Evolutionary conservation across 2,113 vertebrate genomes (phyloP), one percentile per base, ranked within the genome.

Genomic region (Protobothrops flavoviridis): DNA sequence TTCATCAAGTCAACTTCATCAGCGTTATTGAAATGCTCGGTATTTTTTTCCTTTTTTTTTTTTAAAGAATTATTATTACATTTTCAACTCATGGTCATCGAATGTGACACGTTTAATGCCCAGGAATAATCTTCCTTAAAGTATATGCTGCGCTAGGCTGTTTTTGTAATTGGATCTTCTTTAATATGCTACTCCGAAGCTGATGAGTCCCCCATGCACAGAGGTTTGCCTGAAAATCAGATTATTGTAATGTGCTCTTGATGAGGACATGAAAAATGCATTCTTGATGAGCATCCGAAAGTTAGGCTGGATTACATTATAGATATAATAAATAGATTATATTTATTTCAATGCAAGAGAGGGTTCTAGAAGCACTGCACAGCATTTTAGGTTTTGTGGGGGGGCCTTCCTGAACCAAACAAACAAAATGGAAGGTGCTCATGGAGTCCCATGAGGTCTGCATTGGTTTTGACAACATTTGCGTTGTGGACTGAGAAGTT

Each of bases 1-100:
- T 93, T 97, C n/a, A 91, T 91, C 57, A 92, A 91, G 55, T 15
- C 89, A 89, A 59, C 29, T 93, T 95, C 93, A 90, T 95, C 11
- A 85, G 89, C 94, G 11, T 74, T 91, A 87, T 91, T 94, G 92
- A 94, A 94, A 95, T 90, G 81, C 93, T 91, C 90, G 88, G 56
- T 94, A 8, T 94, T 4, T 64, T 53, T 64, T 29, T 10, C 13
- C 3, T 29, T 52, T 64, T 29, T 3, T 64, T n/a, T n/a, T 29
- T 69, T n/a, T n/a, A 2, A 50, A 87, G 6, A 24, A 89, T 86
- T 86, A 48, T 91, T 90, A 61, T 89, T 90, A 20, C 5, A 20
- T 29, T n/a, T 89, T 94, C 89, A 90, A 90, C 21, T 91, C 15
- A n/a, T 61, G 24, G 53, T 92, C 92, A 92, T 87, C 85, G 86